These are phyloP conservation scores for Phallusia fumigata DNA, from an alignment of 23 tunicate species.

Conservation along the genomic window DNA sequence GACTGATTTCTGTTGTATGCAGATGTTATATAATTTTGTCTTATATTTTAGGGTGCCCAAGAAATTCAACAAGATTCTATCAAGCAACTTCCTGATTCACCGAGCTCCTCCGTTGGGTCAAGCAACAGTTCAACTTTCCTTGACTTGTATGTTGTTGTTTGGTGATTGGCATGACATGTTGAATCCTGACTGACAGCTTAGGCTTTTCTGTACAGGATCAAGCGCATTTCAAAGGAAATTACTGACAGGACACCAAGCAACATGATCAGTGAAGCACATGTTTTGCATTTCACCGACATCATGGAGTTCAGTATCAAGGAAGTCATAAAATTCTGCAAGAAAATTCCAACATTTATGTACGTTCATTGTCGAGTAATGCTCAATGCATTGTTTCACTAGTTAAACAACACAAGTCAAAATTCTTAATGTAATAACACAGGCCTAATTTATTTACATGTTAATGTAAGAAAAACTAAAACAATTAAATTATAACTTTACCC, in stretches of 20 bases:
- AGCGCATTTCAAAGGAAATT: conserved; percentile 58
- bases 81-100: conserved; percentile 16
- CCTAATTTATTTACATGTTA: neutral
- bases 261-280: conserved; percentile 60
- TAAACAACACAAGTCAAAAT: neutral
- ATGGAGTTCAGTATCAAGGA: conserved; percentile 94
- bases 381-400: neutral
- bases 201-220: conserved; percentile 46
- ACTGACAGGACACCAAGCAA: conserved; percentile 79
- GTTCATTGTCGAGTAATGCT: neutral
- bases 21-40: neutral
- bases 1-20: neutral
- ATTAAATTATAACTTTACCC: too few species aligned
- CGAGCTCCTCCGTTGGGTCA: conserved; percentile 52
- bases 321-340: conserved; percentile 89
- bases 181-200: neutral
- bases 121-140: conserved; percentile 67
- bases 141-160: conserved; percentile 37
- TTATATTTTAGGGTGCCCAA: conserved; percentile 34
- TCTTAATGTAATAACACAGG: neutral
- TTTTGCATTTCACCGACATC: conserved; percentile 88
- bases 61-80: conserved; percentile 21
- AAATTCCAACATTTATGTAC: conserved; percentile 53
- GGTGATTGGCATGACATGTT: neutral
- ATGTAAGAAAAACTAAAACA: too few species aligned